Evolutionary conservation across 1,140 invertebrate species (phyloP), one percentile per base, ranked within the genome.

Genomic region (Dolichoris vasculosae): DNA sequence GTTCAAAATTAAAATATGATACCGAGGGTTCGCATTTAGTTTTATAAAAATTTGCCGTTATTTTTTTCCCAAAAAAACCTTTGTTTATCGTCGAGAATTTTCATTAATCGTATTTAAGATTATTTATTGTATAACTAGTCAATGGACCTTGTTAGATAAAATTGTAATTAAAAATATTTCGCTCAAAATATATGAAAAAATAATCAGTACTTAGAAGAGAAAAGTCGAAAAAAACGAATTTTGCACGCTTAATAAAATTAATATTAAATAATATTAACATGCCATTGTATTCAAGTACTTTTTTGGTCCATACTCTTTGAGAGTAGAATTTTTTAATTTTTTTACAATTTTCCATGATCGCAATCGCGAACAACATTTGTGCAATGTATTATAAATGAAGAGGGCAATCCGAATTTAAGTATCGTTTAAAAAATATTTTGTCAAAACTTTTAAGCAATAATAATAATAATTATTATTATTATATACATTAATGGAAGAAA

Each of bases 1-100:
- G 89, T 87, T 88, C 90, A 51, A 92, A 90, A 90, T 83, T 91
- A 40, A 93, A 92, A 89, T 91, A 91, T 82, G 84, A 87, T 35
- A 90, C 90, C 17, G 91, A 93, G 48, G 90, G 77, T 75, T 90
- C 90, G 9, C 90, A 91, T 81, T 87, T 92, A 84, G 88, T 91
- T 67, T 90, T 92, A 88, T 93, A 88, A 90, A 89, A 3, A 83
- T 67, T 73, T 76, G 55, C 35, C 78, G 76, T 76, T 48, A 75
- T 20, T 84, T 38, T 73, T 55, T 32, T 9, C 63, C 51, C n/a
- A 15, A 78, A 85, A 7, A 81, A 63, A 51, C 17, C 38, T 69
- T 23, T 26, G 8, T 46, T 80, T 69, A 43, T 75, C 30, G 23
- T 79, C 26, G 7, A 76, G 17, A 73, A 80, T 80, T 8, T 71